Evolutionary conservation across 2,888 invertebrate species (phyloP).

Genomic region (Pristionchus mayeri): DNA sequence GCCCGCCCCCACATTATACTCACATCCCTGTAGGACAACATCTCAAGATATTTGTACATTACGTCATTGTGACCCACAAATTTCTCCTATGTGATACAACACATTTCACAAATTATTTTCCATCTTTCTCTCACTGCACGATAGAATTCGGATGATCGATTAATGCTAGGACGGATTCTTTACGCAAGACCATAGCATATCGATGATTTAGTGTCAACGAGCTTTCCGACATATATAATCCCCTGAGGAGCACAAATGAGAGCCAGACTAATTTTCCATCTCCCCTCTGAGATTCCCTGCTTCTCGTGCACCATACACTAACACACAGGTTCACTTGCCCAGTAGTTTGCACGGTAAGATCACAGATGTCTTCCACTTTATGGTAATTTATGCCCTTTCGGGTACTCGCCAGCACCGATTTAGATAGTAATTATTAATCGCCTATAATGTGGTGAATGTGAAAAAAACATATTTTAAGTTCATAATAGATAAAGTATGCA

Average conservation of each 20-base stretch:
- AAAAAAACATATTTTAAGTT: too few relatives aligned
- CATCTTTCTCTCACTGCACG: background rate
- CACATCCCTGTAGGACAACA: background rate
- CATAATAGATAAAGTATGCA: too few relatives aligned
- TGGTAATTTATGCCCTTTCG: conserved; percentile 6
- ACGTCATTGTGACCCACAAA: conserved; percentile 16
- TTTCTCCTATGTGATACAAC: conserved; percentile 15
- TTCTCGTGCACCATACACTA: background rate
- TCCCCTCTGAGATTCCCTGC: too few relatives aligned
- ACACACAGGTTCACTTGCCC: background rate
- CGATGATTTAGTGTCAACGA: conserved; percentile 6
- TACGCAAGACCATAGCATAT: background rate
- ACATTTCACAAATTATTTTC: conserved; percentile 10
- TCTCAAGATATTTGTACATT: conserved; percentile 23
- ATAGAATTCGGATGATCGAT: background rate
- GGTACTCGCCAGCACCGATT: conserved; percentile 29
- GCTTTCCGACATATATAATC: too few relatives aligned
- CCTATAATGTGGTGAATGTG: background rate
- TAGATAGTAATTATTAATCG: background rate
- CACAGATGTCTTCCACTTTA: too few relatives aligned
- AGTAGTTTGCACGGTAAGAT: too few relatives aligned
- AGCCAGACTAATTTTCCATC: background rate
- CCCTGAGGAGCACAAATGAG: too few relatives aligned
- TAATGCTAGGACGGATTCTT: background rate
- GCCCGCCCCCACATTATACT: background rate